Evolutionary conservation across 2,113 vertebrate species (phyloP).

Genomic region (Trematomus loennbergii): DNA sequence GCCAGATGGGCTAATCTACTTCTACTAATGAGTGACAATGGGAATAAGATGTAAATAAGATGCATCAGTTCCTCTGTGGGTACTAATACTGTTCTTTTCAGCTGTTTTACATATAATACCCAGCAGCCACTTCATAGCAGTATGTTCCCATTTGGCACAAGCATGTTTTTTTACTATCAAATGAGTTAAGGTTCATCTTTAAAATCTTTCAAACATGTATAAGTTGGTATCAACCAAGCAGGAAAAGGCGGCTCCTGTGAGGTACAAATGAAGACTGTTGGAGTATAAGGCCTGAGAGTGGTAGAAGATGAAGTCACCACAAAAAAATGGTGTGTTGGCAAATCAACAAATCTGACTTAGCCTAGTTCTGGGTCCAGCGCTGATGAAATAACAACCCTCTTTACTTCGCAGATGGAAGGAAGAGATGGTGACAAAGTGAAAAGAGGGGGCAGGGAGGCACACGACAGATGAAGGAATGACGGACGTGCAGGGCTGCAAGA

Average conservation of each 20-base stretch:
- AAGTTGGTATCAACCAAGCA: neutral
- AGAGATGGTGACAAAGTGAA: slow-evolving; percentile 62
- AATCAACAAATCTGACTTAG: slow-evolving; percentile 32
- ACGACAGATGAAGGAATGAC: slow-evolving; percentile 69
- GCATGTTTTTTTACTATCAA: slow-evolving; percentile 7
- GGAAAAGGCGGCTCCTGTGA: slow-evolving; percentile 4
- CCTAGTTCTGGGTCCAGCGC: slow-evolving; percentile 17
- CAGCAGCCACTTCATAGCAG: slow-evolving; percentile 17
- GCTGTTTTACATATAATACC: slow-evolving; percentile 25
- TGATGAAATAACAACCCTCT: slow-evolving; percentile 49
- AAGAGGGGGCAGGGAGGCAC: slow-evolving; percentile 46
- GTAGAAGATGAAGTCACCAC: neutral
- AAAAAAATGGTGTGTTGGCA: neutral
- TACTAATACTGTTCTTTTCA: slow-evolving; percentile 7
- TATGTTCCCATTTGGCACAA: neutral
- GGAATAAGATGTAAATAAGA: slow-evolving; percentile 27
- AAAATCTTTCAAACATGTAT: neutral
- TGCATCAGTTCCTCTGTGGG: slow-evolving; percentile 29
- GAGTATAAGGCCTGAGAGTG: neutral
- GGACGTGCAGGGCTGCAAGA: slow-evolving; percentile 44
- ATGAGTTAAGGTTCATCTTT: neutral
- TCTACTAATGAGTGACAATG: slow-evolving; percentile 34
- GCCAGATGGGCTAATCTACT: slow-evolving; percentile 29
- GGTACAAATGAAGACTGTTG: slow-evolving; percentile 3
- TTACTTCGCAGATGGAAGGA: slow-evolving; percentile 63